phyloP scores from a whole-genome alignment of 2,113 vertebrate species.

The Rhynchomys soricoides region DNA sequence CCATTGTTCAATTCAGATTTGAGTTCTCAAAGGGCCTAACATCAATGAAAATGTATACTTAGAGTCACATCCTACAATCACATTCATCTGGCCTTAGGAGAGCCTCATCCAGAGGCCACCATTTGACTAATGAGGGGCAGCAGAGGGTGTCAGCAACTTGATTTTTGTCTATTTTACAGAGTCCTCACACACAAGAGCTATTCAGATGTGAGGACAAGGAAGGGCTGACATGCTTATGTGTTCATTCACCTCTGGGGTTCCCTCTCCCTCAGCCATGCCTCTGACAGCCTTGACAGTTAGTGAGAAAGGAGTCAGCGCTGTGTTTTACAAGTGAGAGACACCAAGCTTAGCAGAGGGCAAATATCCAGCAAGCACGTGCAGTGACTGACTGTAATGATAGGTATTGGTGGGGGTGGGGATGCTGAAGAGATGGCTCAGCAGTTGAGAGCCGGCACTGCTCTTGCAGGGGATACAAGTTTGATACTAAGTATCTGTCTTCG shows the following conservation, averaged over 20 bases:
- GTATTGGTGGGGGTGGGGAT: neutral
- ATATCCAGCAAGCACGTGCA: rapidly evolving
- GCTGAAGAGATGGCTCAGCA: neutral
- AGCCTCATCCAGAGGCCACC: neutral
- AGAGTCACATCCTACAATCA: neutral
- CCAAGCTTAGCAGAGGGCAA: neutral
- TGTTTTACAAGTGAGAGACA: neutral
- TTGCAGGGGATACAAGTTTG: neutral
- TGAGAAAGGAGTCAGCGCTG: neutral
- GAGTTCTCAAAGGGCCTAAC: neutral
- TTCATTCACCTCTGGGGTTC: neutral
- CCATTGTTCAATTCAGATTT: neutral
- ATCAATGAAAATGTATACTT: neutral
- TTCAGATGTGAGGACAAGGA: neutral
- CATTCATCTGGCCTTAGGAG: neutral
- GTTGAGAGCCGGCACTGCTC: neutral
- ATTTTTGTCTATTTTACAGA: neutral
- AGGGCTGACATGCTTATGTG: neutral
- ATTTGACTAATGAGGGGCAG: neutral
- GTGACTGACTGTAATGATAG: neutral
- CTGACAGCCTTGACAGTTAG: neutral
- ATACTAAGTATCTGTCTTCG: neutral
- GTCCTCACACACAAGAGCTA: neutral
- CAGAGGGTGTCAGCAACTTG: neutral
- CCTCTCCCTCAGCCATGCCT: neutral